These are phyloP conservation scores for Antechinus stuartii DNA, from an alignment of 2,113 vertebrate species.

Conservation along the genomic window DNA sequence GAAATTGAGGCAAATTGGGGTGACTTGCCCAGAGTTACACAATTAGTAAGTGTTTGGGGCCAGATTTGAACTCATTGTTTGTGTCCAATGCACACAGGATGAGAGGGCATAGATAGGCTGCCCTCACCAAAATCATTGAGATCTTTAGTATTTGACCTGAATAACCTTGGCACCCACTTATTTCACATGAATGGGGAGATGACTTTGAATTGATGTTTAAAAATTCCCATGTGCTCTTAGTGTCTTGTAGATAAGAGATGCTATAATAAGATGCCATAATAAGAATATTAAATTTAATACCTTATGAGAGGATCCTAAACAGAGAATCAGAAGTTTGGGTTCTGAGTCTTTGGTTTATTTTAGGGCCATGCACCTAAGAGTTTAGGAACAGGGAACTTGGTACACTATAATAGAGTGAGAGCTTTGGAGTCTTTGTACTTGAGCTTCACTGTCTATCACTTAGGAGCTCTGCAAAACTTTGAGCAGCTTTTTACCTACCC, in stretches of 20 bases:
- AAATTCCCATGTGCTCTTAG: background rate
- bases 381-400: background rate
- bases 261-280: background rate
- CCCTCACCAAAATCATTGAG: background rate
- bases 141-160: background rate
- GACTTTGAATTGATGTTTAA: background rate
- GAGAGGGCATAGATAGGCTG: background rate
- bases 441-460: background rate
- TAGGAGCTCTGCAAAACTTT: background rate
- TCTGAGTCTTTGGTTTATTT: background rate
- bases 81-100: background rate
- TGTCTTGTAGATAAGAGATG: background rate
- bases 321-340: background rate
- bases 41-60: background rate
- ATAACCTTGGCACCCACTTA: background rate
- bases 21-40: background rate
- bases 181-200: background rate
- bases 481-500: background rate
- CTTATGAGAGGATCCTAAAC: background rate
- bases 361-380: background rate
- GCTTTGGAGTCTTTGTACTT: background rate
- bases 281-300: background rate
- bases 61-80: background rate
- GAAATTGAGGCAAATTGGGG: background rate
- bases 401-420: background rate